Base-by-base conservation (phyloP, 2,888 invertebrate species). In the Cryptus armator region DNA sequence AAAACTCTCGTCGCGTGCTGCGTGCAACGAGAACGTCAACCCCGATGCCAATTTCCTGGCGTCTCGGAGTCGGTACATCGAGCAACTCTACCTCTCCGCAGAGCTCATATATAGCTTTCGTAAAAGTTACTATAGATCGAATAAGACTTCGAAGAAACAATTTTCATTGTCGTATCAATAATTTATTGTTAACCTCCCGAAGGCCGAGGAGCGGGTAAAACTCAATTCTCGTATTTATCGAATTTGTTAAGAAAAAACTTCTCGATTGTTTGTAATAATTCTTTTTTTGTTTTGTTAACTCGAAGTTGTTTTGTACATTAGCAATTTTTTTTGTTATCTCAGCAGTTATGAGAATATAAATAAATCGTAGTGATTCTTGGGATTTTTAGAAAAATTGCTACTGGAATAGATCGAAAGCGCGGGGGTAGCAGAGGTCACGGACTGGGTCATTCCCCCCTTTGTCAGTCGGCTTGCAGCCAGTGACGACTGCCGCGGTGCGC, bases 371-470 rank as follows among this genome's bases (percentile, higher is more conserved):
- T 59, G 24, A 59, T 59, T 7, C 59, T 53, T 19, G 16, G 32
- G 3, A 29, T 32, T 32, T 37, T 32, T 5, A 29, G 10, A 29
- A 59, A 59, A 29, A 14, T 3, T 6, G 59, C 59, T 29, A 32
- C 59, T 59, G 14, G 32, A 29, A 59, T 59, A 32, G 29, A 59
- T 37, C 77, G 84, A 66, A 78, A 87, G 86, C 86, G 76, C 77
- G 81, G 82, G 81, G 81, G 53, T 82, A 79, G 80, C 68, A 85
- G 85, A 75, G 70, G 88, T 83, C 86, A 88, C 87, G 89, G 89
- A 92, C 92, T 92, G 86, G 92, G 92, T 91, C 92, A 92, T 92
- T 92, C 91, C 91, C 89, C 91, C 90, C 86, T 91, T 53, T 71
- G 37, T 48, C 70, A 53, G 75, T 16, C 75, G 64, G 43, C 43